Percentiles rank a stretch among this genome's conserved stretches.
Conservation (phyloP, 2,113 vertebrate genomes). For the Spheniscus mendiculus region DNA sequence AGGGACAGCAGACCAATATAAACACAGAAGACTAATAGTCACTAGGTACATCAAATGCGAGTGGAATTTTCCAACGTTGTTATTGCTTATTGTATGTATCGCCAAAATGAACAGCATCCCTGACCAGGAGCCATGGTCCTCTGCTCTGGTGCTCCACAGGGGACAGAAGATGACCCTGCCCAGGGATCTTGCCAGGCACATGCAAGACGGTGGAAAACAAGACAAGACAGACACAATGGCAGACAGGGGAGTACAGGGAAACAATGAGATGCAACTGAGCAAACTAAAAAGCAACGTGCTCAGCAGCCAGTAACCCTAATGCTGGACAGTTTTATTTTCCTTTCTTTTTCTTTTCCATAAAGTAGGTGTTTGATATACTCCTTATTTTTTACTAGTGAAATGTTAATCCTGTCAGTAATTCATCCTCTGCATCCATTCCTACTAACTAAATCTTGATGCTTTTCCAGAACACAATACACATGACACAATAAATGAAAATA, state of each 20-base stretch:
- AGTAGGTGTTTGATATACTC: neutral
- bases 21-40: neutral
- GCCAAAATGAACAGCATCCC: fast-evolving
- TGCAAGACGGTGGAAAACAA: neutral
- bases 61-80: conserved; percentile 20
- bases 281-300: neutral
- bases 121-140: neutral
- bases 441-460: neutral
- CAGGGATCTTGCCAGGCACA: neutral
- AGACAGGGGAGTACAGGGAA: neutral
- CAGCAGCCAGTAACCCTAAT: neutral
- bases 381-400: neutral
- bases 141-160: neutral
- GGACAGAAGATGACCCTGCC: neutral
- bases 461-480: neutral
- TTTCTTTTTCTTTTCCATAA: neutral
- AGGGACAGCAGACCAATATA: neutral
- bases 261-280: neutral
- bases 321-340: neutral
- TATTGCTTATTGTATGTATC: neutral
- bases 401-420: neutral
- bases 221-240: neutral
- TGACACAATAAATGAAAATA: neutral
- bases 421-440: neutral
- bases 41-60: neutral